Percentiles rank a stretch among this genome's conserved stretches.
These are phyloP conservation scores for Hypsibius dujardini DNA, from an alignment of 1,140 invertebrate genomes.

Conservation along the genomic window DNA sequence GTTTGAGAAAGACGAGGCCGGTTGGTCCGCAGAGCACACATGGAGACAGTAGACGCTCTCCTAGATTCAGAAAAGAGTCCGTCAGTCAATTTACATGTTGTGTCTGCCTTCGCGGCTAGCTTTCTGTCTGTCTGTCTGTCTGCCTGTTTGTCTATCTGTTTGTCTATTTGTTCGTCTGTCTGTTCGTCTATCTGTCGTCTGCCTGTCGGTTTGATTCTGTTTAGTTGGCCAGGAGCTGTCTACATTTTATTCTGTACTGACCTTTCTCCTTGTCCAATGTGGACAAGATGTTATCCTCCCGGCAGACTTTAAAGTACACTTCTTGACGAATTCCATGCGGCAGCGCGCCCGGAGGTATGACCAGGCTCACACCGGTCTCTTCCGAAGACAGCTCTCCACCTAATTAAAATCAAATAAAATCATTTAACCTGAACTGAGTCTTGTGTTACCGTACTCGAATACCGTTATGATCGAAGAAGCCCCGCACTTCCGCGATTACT, in stretches of 20 bases:
- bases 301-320: slow-evolving; percentile 76
- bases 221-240: too few species aligned
- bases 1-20: slow-evolving; percentile 63
- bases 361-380: slow-evolving; percentile 68
- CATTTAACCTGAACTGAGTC: too few species aligned
- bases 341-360: slow-evolving; percentile 70
- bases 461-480: slow-evolving; percentile 28
- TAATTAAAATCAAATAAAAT: slow-evolving; percentile 45
- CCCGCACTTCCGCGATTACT: slow-evolving; percentile 32
- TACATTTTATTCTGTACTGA: slow-evolving; percentile 32
- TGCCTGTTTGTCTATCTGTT: too few species aligned
- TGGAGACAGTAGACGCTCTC: slow-evolving; percentile 75
- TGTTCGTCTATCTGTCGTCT: too few species aligned
- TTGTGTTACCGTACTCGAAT: neutral
- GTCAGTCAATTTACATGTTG: neutral
- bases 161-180: too few species aligned
- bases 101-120: too few species aligned
- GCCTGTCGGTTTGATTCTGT: too few species aligned
- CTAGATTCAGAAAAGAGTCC: slow-evolving; percentile 36
- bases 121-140: too few species aligned
- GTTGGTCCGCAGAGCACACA: slow-evolving; percentile 86
- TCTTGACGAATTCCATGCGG: slow-evolving; percentile 59
- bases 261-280: slow-evolving; percentile 69
- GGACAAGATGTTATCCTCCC: slow-evolving; percentile 46
- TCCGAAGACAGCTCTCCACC: slow-evolving; percentile 63